These are phyloP conservation scores for Octomys mimax DNA, from an alignment of 2,797 vertebrate genomes.

Conservation along the genomic window DNA sequence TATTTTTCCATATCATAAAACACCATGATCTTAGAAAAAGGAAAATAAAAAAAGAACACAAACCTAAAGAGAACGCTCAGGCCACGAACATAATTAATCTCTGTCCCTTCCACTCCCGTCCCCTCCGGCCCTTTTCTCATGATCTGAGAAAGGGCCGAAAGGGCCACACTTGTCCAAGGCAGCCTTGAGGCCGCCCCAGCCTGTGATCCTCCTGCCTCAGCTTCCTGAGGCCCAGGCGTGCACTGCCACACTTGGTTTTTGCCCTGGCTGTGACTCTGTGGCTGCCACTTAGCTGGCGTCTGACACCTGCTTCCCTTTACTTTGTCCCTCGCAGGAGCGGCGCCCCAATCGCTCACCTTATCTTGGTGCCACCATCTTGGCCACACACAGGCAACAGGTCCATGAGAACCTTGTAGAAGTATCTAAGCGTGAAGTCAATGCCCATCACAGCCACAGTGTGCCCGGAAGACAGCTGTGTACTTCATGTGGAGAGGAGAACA, in stretches of 20 bases:
- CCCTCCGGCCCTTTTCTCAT: not conserved
- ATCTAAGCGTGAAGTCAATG: constrained; percentile 98
- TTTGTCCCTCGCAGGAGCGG: not conserved
- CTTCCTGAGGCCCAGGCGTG: not conserved
- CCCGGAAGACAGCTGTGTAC: constrained; percentile 94
- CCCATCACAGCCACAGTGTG: constrained; percentile 98
- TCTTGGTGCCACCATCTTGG: constrained; percentile 98
- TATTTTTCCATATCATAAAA: constrained; percentile 10
- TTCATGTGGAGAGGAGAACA: constrained; percentile 76
- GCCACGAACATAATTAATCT: not conserved
- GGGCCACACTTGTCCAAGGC: not conserved
- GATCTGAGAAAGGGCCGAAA: not conserved
- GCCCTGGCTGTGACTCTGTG: not conserved
- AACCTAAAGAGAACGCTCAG: not conserved
- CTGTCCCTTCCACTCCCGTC: not conserved
- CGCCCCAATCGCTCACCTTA: constrained; percentile 90
- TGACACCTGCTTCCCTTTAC: not conserved
- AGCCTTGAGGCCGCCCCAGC: not conserved
- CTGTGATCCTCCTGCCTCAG: not conserved
- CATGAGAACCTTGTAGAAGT: constrained; percentile 99
- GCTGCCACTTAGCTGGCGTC: not conserved
- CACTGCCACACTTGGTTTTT: not conserved
- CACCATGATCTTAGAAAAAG: not conserved
- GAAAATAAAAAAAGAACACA: constrained; percentile 34
- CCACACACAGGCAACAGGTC: constrained; percentile 98